Conservation (phyloP, 2,888 invertebrate species). For the Noctua janthina region DNA sequence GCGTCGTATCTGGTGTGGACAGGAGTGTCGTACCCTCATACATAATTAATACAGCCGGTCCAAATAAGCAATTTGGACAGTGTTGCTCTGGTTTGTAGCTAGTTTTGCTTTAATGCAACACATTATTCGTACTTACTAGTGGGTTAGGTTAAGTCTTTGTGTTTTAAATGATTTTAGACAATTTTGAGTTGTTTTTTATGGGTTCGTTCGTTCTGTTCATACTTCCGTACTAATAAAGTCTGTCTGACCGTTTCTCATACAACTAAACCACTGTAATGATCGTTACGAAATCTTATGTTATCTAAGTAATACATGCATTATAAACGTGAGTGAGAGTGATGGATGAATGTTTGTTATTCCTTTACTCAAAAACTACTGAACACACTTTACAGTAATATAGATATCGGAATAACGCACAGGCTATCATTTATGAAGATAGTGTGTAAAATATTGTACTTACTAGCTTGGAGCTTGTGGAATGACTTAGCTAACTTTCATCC, state of each 20-base stretch:
- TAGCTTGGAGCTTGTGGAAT: not conserved
- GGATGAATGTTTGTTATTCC: too few relatives aligned
- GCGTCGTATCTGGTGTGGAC: constrained; percentile 75
- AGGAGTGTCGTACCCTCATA: constrained; percentile 78
- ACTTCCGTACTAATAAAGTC: not conserved
- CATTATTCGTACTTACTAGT: constrained; percentile 73
- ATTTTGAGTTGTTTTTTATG: too few relatives aligned
- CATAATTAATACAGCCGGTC: constrained; percentile 86
- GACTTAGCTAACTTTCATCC: not conserved
- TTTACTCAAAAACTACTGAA: too few relatives aligned
- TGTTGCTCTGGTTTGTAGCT: constrained; percentile 84
- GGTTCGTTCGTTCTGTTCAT: not conserved
- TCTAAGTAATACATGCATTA: too few relatives aligned
- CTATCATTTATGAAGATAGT: too few relatives aligned
- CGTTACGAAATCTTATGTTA: not conserved
- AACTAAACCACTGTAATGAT: not conserved
- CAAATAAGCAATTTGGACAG: constrained; percentile 88
- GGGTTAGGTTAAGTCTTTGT: constrained; percentile 31
- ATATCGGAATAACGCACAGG: too few relatives aligned
- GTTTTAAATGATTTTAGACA: constrained; percentile 8
- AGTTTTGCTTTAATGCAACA: constrained; percentile 84
- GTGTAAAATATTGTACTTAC: too few relatives aligned
- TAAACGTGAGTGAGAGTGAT: too few relatives aligned
- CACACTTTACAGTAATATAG: too few relatives aligned
- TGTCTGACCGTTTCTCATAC: not conserved